Base-by-base conservation (phyloP, 2,797 vertebrate genomes). In the Paramormyrops hopkinsi region DNA sequence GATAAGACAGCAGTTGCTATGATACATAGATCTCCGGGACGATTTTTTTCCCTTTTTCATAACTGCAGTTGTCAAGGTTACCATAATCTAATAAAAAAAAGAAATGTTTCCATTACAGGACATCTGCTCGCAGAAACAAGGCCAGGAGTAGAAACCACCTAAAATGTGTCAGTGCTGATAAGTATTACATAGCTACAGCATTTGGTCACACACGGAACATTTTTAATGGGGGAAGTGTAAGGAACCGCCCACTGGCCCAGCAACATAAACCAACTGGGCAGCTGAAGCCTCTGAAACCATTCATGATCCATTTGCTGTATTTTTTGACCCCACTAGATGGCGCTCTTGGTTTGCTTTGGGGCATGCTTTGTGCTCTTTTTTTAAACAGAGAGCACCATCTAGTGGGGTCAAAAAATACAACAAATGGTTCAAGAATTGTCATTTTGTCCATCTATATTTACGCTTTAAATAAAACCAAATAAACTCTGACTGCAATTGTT, bases 21-120 rank as follows among this genome's bases (percentile, higher is more conserved):
- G 82, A 84, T 84, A 84, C 82, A 51, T 44, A 83, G 46, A 50
- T 50, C 46, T 50, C 44, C 8, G n/a, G 41, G n/a, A 48, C 1
- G 9, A 12, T 48, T 44, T 83, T 83, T 83, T n/a, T 0, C 46
- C 22, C 46, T 84, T 50, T 48, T 50, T 84, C 82, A 41, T 41
- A 48, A 29, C 82, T 84, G 19, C 9, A 84, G 82, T 84, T 50
- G 82, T 84, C 82, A 84, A 84, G 82, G 82, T 84, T 48, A 84
- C 82, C 82, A 84, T 50, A 50, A 84, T 50, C 17, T n/a, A 79
- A 79, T 79, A 79, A 41, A 84, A 79, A 48, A 48, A 19, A n/a
- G 29, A 82, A 46, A 50, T 50, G 79, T 84, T 84, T 46, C 4
- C 41, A 48, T 50, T 84, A 25, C 46, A 84, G 82, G 17, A 48